Conservation (phyloP, 2,113 vertebrate genomes). For the Protobothrops flavoviridis region DNA sequence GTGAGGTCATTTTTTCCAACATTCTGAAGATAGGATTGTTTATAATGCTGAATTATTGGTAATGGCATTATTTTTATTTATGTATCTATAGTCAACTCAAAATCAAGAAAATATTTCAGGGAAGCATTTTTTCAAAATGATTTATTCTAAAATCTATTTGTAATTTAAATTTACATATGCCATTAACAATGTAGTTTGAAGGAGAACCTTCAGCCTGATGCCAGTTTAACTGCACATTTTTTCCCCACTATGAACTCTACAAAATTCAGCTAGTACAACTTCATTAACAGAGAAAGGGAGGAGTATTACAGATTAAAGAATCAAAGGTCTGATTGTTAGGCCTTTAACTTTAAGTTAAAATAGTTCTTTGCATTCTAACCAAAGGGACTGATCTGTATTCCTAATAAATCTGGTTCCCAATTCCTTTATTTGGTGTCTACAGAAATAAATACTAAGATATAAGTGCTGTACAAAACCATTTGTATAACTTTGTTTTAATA, state of each 20-base stretch:
- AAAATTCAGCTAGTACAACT: slow-evolving; percentile 8
- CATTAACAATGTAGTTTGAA: not conserved
- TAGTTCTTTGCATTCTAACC: not conserved
- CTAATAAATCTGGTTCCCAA: slow-evolving; percentile 57
- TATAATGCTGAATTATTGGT: not conserved
- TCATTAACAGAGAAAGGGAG: slow-evolving; percentile 8
- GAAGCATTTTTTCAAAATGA: not conserved
- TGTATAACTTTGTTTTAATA: slow-evolving; percentile 59
- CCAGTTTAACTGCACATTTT: not conserved
- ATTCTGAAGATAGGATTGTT: not conserved
- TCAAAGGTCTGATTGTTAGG: not conserved
- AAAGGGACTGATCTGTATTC: slow-evolving; percentile 47
- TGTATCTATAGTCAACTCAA: not conserved
- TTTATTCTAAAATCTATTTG: not conserved
- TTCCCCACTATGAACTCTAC: not conserved
- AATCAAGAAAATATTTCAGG: not conserved
- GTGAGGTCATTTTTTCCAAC: not conserved
- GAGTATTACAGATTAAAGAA: not conserved
- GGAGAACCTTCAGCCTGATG: not conserved
- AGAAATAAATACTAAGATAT: slow-evolving; percentile 60
- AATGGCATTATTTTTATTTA: not conserved
- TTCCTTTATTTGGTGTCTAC: slow-evolving; percentile 64
- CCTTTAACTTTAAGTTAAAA: not conserved
- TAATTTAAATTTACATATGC: not conserved
- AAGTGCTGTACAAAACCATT: slow-evolving; percentile 45